Base-by-base conservation (phyloP, 30 jellyfish, hydroid and myxozoan genomes). In the Turritopsis rubra region DNA sequence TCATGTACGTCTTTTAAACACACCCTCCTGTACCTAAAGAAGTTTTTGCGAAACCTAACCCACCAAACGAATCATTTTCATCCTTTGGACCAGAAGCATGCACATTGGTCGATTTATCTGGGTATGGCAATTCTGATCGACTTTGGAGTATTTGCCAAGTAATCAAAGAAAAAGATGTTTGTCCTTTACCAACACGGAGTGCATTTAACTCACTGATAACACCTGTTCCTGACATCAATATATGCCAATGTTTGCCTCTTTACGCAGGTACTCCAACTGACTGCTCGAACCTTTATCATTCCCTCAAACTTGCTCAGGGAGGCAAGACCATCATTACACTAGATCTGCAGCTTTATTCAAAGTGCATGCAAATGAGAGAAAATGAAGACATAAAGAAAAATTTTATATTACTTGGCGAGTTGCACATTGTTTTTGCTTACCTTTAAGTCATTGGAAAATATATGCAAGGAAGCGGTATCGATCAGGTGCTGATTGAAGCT, bases 161-260 rank as follows among this genome's bases (percentile, higher is more conserved):
- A 3, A 66, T 66, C 29, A 66, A 66, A 26, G 29, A 66, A 21
- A n/a, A 21, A 41, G 5, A 3, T 41, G 60, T 41, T 3, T 41
- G 60, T 41, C 60, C 60, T 13, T 41, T 41, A 41, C 76, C 76
- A 66, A 17, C 76, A 21, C 17, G 76, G 76, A 26, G 9, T 66
- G 16, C 76, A 66, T 66, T 8, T 66, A 54, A 54, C n/a, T 54
- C 72, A 16, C 72, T 54, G 18, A n/a, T 54, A 16, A 54, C 72
- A 54, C 76, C 5, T 66, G 29, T 66, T 66, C 29, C 29, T 66
- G 29, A 17, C 4, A 66, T 21, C 8, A 66, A 7, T 8, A 66
- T 26, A 66, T 66, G 76, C 76, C 76, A 66, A 66, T 4, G 29
- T 17, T 66, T 66, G 76, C 76, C 76, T 66, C n/a, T 54, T 18